Base-by-base conservation (phyloP, 2,113 vertebrate genomes). In the Melanocharis versteri region DNA sequence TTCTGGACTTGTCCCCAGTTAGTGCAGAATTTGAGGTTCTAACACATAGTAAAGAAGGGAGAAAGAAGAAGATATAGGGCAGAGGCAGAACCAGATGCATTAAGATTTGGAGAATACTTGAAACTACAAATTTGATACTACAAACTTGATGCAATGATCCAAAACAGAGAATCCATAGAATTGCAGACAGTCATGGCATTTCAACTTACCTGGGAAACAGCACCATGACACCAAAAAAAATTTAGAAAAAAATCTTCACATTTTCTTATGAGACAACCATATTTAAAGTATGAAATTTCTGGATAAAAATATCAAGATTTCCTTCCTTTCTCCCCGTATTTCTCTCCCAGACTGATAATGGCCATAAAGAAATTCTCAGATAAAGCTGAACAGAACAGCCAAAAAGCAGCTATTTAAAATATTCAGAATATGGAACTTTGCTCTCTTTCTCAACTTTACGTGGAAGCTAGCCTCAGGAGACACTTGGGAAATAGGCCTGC, bases 201-300 rank as follows among this genome's bases (percentile, higher is more conserved):
- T 89, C 79, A 65, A 79, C 90, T 89, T 69, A 62, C n/a, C 13
- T 37, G 30, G 64, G 16, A 68, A 51, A 93, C 83, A 22, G 37
- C 37, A 77, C 23, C 6, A 33, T 44, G 30, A 47, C 9, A 45
- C 15, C 11, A 28, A 44, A 80, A 48, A 30, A 10, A 28, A 28
- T 20, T 20, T 5, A 51, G 70, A 35, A n/a, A 9, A 79, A n/a
- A 30, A 0, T 2, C 3, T 8, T 61, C 37, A 79, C 2, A 21
- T 85, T 78, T 88, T 66, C 35, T 69, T 72, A 31, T 69, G 42
- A 87, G 79, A 79, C 5, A 79, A 39, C 7, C 7, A 13, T 64
- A 81, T 75, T 84, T 73, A 39, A 92, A 70, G 7, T 35, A 57
- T 50, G 45, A 44, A 48, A 26, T 83, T 28, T 42, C 31, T 23